Evolutionary conservation across 2,797 vertebrate species (phyloP).

Genomic region (Chaetodon trifasciatus): DNA sequence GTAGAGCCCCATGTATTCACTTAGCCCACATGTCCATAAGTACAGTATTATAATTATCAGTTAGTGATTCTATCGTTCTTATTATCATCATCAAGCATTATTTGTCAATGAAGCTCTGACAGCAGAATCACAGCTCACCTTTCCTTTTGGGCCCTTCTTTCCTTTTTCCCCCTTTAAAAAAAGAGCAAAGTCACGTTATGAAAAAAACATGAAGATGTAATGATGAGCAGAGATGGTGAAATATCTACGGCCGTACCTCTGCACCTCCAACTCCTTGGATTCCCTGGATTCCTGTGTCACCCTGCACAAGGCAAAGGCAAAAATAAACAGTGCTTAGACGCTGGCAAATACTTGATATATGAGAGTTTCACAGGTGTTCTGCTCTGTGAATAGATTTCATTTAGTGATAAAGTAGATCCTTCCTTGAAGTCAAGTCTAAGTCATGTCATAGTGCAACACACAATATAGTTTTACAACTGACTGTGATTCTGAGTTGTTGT

Average conservation of each 20-base stretch:
- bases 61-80: neutral
- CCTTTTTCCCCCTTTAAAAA: constrained; percentile 77
- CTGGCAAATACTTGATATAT: constrained; percentile 13
- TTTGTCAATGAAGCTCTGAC: neutral
- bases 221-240: constrained; percentile 21
- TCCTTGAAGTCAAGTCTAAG: neutral
- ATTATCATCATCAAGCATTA: neutral
- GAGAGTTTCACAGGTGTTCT: neutral
- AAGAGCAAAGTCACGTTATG: constrained; percentile 12
- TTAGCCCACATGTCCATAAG: no score
- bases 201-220: constrained; percentile 1
- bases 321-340: constrained; percentile 9
- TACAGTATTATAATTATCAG: neutral
- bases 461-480: neutral
- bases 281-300: constrained; percentile 81
- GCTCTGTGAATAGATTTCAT: neutral
- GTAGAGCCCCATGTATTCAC: neutral
- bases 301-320: constrained; percentile 71
- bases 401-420: neutral
- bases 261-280: constrained; percentile 80
- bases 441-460: neutral
- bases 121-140: constrained; percentile 70
- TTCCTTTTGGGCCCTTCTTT: constrained; percentile 83
- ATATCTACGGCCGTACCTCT: constrained; percentile 72
- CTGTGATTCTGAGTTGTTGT: neutral